Conservation (phyloP, 2,113 vertebrate species). For the Eolophus roseicapilla region DNA sequence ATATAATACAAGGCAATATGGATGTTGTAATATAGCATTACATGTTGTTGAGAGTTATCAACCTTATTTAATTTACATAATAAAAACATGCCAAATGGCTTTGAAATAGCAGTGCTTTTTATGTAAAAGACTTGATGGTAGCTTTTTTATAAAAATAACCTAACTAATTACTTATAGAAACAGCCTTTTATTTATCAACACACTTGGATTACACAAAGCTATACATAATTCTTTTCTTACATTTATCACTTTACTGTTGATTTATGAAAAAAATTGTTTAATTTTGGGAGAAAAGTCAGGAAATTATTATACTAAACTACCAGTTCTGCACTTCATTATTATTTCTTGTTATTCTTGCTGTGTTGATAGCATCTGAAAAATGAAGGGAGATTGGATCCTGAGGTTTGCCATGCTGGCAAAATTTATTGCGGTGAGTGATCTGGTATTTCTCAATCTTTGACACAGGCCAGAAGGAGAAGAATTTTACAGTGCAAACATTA, state of each 20-base stretch:
- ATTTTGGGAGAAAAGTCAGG: neutral
- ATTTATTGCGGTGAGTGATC: neutral
- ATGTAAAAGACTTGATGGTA: neutral
- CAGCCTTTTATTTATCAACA: neutral
- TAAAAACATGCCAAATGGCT: neutral
- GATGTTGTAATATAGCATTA: neutral
- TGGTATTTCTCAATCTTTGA: neutral
- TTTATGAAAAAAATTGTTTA: neutral
- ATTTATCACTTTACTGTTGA: neutral
- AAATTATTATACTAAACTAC: neutral
- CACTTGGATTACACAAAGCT: neutral
- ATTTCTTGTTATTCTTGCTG: neutral
- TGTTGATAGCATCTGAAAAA: neutral
- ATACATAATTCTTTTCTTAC: neutral
- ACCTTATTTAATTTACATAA: constrained; percentile 17
- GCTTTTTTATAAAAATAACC: neutral
- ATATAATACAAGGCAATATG: neutral
- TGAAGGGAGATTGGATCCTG: neutral
- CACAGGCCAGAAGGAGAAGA: neutral
- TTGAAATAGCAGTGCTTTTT: neutral
- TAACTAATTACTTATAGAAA: neutral
- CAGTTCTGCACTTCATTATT: neutral
- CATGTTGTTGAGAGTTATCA: neutral
- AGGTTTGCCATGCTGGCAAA: neutral
- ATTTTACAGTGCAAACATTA: neutral